Evolutionary conservation across 2,797 vertebrate species (phyloP).

Genomic region (Spinus olivaceus): DNA sequence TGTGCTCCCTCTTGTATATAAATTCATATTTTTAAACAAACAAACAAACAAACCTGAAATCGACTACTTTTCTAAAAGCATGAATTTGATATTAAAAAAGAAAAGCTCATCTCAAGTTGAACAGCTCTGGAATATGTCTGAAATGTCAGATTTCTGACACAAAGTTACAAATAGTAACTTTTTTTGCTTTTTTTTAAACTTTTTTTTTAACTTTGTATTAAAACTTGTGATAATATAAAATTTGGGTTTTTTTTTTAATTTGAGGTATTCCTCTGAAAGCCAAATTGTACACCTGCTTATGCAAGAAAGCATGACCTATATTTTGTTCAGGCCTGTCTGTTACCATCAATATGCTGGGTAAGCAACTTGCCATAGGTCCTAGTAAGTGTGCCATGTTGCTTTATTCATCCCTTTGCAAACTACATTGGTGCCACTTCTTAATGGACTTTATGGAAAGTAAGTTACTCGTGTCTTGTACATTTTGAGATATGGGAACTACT

Average conservation of each 20-base stretch:
- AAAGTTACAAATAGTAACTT: background rate
- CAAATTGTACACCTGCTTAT: background rate
- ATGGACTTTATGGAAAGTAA: background rate
- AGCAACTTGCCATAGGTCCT: background rate
- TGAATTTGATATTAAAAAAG: background rate
- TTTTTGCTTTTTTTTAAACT: background rate
- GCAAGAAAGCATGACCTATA: background rate
- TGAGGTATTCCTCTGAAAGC: background rate
- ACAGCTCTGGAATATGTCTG: constrained; percentile 27
- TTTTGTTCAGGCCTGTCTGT: background rate
- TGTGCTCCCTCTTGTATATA: background rate
- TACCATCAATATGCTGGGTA: background rate
- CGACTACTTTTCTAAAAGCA: background rate
- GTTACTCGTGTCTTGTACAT: background rate
- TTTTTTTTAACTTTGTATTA: background rate
- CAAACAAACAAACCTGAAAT: background rate
- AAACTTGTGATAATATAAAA: background rate
- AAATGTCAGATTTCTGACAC: constrained; percentile 53
- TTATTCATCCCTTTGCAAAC: background rate
- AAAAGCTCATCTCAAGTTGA: constrained; percentile 9
- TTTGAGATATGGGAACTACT: background rate
- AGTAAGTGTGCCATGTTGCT: background rate
- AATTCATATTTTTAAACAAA: background rate
- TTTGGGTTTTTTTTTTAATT: background rate
- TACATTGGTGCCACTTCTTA: background rate